Percentiles rank a stretch among this genome's conserved stretches.
phyloP scores from a whole-genome alignment of 2,888 invertebrate genomes.

The Ctenicera cuprea region DNA sequence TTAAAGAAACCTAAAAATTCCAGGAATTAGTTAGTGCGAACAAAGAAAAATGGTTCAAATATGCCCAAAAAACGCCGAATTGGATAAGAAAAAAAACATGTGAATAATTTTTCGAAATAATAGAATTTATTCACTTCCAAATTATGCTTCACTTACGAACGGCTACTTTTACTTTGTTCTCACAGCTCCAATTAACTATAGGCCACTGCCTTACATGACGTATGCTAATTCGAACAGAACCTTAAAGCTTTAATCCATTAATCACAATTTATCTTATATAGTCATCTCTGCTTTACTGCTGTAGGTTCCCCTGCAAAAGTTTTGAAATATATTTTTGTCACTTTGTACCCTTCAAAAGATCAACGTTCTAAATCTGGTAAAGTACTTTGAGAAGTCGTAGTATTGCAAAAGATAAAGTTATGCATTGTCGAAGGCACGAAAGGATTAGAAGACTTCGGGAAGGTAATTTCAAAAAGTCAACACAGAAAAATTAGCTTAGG shows the following conservation, averaged over 20 bases:
- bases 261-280: conserved; percentile 36
- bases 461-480: conserved; percentile 47
- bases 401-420: conserved; percentile 15
- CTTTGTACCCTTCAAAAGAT: neutral
- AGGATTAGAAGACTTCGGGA: conserved; percentile 19
- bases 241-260: conserved; percentile 35
- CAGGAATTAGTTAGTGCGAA: no score
- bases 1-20: no score
- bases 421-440: conserved; percentile 24
- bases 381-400: neutral
- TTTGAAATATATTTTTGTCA: conserved; percentile 3
- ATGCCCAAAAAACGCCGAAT: no score
- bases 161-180: conserved; percentile 15
- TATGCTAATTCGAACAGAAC: conserved; percentile 40
- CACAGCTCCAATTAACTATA: conserved; percentile 33
- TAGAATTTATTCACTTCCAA: no score
- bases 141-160: neutral
- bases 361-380: conserved; percentile 1
- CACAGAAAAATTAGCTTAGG: conserved; percentile 47
- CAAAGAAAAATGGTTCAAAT: no score
- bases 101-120: no score
- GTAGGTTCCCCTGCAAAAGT: neutral
- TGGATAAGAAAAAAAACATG: no score
- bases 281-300: conserved; percentile 20
- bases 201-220: conserved; percentile 35